Percentiles rank a stretch among this genome's conserved stretches.
Evolutionary conservation across 2,113 vertebrate species (phyloP).

Genomic region (Origma solitaria): DNA sequence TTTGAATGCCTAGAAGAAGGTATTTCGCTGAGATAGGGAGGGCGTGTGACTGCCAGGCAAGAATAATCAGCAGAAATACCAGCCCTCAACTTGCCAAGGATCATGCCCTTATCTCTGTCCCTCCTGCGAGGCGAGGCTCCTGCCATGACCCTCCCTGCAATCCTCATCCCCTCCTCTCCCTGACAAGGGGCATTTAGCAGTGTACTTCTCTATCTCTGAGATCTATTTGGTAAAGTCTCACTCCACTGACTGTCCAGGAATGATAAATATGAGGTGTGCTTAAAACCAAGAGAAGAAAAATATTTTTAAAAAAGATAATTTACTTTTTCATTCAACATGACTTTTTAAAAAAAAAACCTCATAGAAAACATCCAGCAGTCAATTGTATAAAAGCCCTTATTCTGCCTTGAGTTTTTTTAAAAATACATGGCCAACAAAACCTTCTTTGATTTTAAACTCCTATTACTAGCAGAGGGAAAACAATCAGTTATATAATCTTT

Average conservation of each 20-base stretch:
- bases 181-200: not conserved
- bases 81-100: not conserved
- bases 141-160: not conserved
- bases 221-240: not conserved
- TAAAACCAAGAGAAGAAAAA: not conserved
- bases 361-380: not conserved
- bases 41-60: not conserved
- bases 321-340: not conserved
- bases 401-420: not conserved
- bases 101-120: not conserved
- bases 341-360: not conserved
- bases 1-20: not conserved
- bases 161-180: not conserved
- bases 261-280: not conserved
- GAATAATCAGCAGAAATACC: not conserved
- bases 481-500: not conserved
- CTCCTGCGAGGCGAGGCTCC: not conserved
- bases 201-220: not conserved
- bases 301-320: not conserved
- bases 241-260: not conserved
- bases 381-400: not conserved
- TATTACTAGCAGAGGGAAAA: not conserved
- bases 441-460: conserved; percentile 16
- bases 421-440: not conserved
- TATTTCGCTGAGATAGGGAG: not conserved